Conservation (phyloP, 2,888 invertebrate species). For the Allacma fusca region DNA sequence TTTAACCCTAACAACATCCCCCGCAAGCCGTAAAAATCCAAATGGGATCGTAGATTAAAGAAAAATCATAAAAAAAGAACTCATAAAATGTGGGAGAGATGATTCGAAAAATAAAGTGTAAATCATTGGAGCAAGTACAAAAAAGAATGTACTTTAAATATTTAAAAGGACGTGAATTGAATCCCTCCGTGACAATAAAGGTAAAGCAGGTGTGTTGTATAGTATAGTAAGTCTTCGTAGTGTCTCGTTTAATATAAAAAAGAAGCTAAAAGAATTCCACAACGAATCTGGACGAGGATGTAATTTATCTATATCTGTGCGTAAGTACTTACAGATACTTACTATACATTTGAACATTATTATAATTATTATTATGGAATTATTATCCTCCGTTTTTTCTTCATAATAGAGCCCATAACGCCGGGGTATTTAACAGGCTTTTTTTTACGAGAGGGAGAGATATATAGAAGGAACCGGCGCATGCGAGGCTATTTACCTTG, state of each 20-base stretch:
- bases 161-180: too few species aligned
- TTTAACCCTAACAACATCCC: too few species aligned
- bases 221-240: not conserved
- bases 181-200: not conserved
- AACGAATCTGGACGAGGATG: not conserved
- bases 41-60: too few species aligned
- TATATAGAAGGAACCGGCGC: not conserved
- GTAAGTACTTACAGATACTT: not conserved
- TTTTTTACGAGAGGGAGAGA: not conserved
- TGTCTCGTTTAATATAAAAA: not conserved
- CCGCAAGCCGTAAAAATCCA: too few species aligned
- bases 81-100: too few species aligned
- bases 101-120: too few species aligned
- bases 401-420: not conserved
- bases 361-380: constrained; percentile 1
- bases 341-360: not conserved
- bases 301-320: not conserved
- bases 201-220: not conserved
- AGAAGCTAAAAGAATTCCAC: not conserved
- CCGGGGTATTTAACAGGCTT: not conserved
- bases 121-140: too few species aligned
- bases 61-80: too few species aligned
- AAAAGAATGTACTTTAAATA: too few species aligned
- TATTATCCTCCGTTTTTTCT: not conserved
- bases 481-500: constrained; percentile 31